These are phyloP conservation scores for Oxycera nigricornis DNA, from an alignment of 2,888 invertebrate genomes.

Conservation along the genomic window DNA sequence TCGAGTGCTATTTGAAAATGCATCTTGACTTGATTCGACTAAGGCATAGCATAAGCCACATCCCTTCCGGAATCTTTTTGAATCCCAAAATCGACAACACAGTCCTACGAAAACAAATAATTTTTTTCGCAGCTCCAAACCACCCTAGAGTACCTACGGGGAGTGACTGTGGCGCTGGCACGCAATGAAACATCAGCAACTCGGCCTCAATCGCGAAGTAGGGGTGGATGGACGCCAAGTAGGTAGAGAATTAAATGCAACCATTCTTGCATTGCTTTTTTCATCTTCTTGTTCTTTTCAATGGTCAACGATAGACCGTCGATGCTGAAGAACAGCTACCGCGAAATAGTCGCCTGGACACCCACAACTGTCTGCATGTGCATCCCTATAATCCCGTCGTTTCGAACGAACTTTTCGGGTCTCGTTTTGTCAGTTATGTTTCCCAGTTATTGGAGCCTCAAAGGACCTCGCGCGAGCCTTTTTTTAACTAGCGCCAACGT, in stretches of 20 bases:
- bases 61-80: too few species aligned
- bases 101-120: not conserved
- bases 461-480: not conserved
- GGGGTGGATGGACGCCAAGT: not conserved
- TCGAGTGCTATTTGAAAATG: too few species aligned
- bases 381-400: conserved; percentile 11
- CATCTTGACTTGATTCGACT: too few species aligned
- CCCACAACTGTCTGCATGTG: not conserved
- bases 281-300: conserved; percentile 36
- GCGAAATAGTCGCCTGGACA: not conserved
- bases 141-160: not conserved
- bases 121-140: not conserved
- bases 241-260: conserved; percentile 9
- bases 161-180: conserved; percentile 41
- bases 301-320: conserved; percentile 19
- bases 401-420: conserved; percentile 1
- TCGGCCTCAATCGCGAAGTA: conserved; percentile 19
- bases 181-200: conserved; percentile 45
- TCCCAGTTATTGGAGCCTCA: conserved; percentile 20
- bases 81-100: not conserved
- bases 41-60: too few species aligned
- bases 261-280: conserved; percentile 17
- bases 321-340: conserved; percentile 15
- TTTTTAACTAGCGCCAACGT: not conserved
- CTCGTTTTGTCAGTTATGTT: not conserved